Percentiles rank a stretch among this genome's conserved stretches.
Evolutionary conservation across 1,140 invertebrate species (phyloP).

Genomic region (Bombus picipes): DNA sequence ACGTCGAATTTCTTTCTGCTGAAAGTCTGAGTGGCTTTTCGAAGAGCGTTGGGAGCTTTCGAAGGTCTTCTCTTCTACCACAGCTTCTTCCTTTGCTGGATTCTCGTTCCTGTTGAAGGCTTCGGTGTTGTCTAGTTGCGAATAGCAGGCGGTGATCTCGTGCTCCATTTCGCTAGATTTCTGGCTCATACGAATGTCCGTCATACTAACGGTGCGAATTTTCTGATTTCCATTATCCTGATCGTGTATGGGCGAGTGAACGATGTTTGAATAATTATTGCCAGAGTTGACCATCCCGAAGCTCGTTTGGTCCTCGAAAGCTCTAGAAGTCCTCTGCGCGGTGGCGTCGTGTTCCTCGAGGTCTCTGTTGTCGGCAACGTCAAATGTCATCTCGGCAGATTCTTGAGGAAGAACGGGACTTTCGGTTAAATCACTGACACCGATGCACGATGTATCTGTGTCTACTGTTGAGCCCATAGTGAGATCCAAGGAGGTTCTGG

Average conservation of each 20-base stretch:
- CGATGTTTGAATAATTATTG: constrained; percentile 20
- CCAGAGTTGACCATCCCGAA: constrained; percentile 34
- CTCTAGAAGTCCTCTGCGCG: neutral
- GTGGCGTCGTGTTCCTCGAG: constrained; percentile 12
- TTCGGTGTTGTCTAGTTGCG: constrained; percentile 68
- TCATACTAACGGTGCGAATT: constrained; percentile 27
- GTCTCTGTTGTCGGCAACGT: constrained; percentile 61
- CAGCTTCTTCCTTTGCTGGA: constrained; percentile 42
- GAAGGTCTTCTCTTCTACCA: constrained; percentile 55
- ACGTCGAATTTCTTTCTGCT: constrained; percentile 48
- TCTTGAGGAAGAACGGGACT: constrained; percentile 72
- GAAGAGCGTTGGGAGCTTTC: constrained; percentile 42
- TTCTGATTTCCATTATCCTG: constrained; percentile 67
- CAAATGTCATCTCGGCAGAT: constrained; percentile 67
- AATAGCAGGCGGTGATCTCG: constrained; percentile 47
- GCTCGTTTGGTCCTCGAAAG: constrained; percentile 28
- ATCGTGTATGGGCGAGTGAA: constrained; percentile 26
- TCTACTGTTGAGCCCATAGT: constrained; percentile 77
- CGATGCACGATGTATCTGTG: constrained; percentile 75
- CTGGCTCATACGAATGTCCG: constrained; percentile 37
- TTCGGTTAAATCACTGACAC: constrained; percentile 73
- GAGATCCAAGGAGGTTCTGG: constrained; percentile 74
- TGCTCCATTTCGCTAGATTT: constrained; percentile 58
- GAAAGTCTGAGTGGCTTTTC: constrained; percentile 30
- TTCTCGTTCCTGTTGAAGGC: constrained; percentile 68